Evolutionary conservation across 2,888 invertebrate genomes (phyloP).

Genomic region (Chymomyza procnemis): DNA sequence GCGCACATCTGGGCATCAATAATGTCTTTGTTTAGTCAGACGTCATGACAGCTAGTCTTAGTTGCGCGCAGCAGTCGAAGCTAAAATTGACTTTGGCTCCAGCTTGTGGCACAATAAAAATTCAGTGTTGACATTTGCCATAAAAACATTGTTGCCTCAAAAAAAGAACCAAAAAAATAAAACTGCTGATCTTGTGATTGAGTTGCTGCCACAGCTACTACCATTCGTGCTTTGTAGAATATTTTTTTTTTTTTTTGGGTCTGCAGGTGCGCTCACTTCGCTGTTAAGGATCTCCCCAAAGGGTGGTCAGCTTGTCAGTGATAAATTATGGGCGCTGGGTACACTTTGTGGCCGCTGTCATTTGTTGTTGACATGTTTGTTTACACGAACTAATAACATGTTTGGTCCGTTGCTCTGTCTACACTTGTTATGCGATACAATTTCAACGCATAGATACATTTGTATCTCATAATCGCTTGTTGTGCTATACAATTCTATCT

Average conservation of each 20-base stretch:
- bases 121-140: conserved; percentile 70
- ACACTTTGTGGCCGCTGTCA: conserved; percentile 16
- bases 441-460: conserved; percentile 23
- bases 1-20: conserved; percentile 69
- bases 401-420: conserved; percentile 3
- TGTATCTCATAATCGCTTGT: conserved; percentile 30
- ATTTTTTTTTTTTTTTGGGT: conserved; percentile 8
- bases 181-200: conserved; percentile 2
- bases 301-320: conserved; percentile 44
- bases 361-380: conserved; percentile 63
- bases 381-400: conserved; percentile 64
- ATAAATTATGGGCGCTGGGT: conserved; percentile 43
- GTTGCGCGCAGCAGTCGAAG: background rate
- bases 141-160: conserved; percentile 43
- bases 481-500: background rate
- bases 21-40: conserved; percentile 70
- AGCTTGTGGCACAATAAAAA: conserved; percentile 28
- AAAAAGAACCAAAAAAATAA: no score
- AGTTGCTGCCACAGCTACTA: conserved; percentile 21
- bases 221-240: conserved; percentile 23
- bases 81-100: background rate
- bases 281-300: conserved; percentile 8
- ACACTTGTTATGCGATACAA: background rate
- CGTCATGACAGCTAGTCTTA: conserved; percentile 34
- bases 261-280: conserved; percentile 8